Evolutionary conservation across 2,888 invertebrate genomes (phyloP), one percentile per base, ranked within the genome.

Genomic region (Synanthedon myopaeformis): DNA sequence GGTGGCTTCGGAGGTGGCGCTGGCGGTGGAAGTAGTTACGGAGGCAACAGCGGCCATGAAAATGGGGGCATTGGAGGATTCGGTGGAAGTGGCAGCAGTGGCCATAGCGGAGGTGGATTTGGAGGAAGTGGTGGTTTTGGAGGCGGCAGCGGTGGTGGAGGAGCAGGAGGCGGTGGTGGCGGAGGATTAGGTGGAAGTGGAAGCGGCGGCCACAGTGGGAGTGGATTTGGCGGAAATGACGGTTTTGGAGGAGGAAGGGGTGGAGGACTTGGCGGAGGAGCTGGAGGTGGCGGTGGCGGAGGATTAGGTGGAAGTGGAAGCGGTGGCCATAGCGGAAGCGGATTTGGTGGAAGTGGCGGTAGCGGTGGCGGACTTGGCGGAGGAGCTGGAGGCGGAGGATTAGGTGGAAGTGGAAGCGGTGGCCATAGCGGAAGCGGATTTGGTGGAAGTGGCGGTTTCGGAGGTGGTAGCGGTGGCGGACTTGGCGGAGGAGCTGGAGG

Each of bases 201-300:
- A 6, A 65, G 63, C 45, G 57, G 55, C 49, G 62, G 64, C 23
- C 66, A 69, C 19, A 64, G 61, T 42, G 61, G 71, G 13, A 57
- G 64, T 41, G 70, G 72, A n/a, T 68, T 67, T 45, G 70, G 71
- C 41, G 65, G 61, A 50, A 64, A 68, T 3, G 66, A 71, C 61
- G 60, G 58, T 41, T 59, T 57, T 49, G 58, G 53, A 49, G 55
- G 55, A 11, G 52, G 51, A 12, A 73, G 28, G 8, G 69, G 41
- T 71, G 13, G 48, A 35, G 11, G 51, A 11, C 19, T 14, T 11
- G 35, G 54, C 51, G 50, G 67, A 3, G 69, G 67, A 0, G 71
- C 67, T 2, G 70, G 69, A 3, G 69, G 65, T 11, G 65, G 66
- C 0, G 66, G 67, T 3, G 69, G 67, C 1, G 71, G 67, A 1